phyloP scores from a whole-genome alignment of 2,888 invertebrate species.

The Aquatica leii region DNA sequence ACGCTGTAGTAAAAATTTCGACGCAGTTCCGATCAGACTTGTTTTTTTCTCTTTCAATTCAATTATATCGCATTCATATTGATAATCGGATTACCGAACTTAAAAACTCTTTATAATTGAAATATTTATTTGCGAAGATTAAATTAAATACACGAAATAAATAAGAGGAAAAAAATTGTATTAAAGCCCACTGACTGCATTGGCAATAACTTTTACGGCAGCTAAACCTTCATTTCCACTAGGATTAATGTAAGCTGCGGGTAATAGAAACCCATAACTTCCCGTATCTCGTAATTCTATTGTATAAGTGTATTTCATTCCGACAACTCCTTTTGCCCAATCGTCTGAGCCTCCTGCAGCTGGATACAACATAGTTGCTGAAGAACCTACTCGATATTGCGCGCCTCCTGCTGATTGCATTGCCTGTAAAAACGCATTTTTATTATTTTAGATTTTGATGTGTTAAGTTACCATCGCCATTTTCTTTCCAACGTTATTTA shows the following conservation, averaged over 20 bases:
- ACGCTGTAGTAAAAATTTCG: too few species aligned
- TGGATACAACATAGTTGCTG: constrained; percentile 80
- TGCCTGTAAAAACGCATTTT: constrained; percentile 59
- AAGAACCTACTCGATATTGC: constrained; percentile 77
- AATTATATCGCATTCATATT: too few species aligned
- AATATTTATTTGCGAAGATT: too few species aligned
- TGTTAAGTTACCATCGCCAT: constrained; percentile 68
- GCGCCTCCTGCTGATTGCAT: constrained; percentile 69
- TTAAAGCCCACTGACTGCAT: constrained; percentile 60
- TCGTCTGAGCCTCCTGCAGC: constrained; percentile 87
- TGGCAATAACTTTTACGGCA: constrained; percentile 71
- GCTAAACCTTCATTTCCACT: constrained; percentile 80
- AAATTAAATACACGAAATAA: too few species aligned
- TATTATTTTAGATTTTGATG: not conserved
- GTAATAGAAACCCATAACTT: constrained; percentile 85
- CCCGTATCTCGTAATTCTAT: constrained; percentile 89
- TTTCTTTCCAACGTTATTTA: constrained; percentile 73
- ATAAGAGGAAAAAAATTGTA: constrained; percentile 2
- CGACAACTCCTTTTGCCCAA: constrained; percentile 86
- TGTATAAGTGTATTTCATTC: constrained; percentile 88
- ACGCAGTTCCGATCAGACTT: too few species aligned
- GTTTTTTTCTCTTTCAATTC: too few species aligned
- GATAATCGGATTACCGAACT: too few species aligned
- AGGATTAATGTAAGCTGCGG: constrained; percentile 77
- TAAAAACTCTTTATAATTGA: too few species aligned